Conservation (phyloP, 2,113 vertebrate genomes). For the Nesogale talazaci region DNA sequence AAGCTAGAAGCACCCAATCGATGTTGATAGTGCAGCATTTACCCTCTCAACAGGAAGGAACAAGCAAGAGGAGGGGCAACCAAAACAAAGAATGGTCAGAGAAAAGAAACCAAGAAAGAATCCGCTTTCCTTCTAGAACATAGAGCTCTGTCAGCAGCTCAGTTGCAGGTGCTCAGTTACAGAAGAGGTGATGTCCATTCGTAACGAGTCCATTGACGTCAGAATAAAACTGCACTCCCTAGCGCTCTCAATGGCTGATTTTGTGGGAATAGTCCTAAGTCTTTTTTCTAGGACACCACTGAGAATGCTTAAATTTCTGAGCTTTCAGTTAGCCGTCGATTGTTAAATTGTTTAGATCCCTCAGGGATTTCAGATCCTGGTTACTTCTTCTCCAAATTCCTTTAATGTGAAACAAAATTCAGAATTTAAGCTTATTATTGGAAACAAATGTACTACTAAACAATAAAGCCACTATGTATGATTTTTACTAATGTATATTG, state of each 20-base stretch:
- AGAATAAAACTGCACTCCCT: not conserved
- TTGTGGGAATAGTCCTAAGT: not conserved
- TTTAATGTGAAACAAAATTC: not conserved
- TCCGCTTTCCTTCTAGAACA: not conserved
- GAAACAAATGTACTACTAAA: not conserved
- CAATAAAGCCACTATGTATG: not conserved
- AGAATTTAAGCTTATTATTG: not conserved
- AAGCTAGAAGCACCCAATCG: not conserved
- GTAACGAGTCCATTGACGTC: not conserved
- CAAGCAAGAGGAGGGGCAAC: not conserved
- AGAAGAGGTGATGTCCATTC: not conserved
- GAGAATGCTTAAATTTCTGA: not conserved
- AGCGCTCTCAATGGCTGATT: not conserved
- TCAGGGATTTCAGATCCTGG: not conserved
- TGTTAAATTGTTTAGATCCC: not conserved
- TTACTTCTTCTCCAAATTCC: not conserved
- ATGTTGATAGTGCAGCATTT: not conserved
- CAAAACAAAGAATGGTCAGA: not conserved
- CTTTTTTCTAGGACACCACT: not conserved
- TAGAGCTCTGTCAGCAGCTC: not conserved
- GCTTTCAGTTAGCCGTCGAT: not conserved
- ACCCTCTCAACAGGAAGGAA: not conserved
- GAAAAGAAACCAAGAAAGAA: not conserved
- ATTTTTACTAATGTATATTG: not conserved
- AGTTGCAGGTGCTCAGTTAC: not conserved